Evolutionary conservation across 2,797 vertebrate genomes (phyloP).

Genomic region (Mormyrops boulengeri): DNA sequence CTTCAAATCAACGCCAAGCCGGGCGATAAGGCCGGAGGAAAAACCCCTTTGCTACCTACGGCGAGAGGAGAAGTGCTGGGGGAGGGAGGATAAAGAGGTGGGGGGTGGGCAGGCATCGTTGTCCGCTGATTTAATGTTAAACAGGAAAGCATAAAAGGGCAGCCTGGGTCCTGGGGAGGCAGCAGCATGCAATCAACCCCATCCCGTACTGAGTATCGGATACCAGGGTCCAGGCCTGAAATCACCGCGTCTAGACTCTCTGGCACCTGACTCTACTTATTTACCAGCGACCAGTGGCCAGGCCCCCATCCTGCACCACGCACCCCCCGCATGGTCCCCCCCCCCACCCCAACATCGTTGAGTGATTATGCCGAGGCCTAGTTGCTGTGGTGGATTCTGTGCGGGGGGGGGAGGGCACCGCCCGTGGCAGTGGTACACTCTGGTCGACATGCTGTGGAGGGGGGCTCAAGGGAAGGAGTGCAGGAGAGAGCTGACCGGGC

Average conservation of each 20-base stretch:
- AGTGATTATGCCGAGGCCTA: conserved; percentile 72
- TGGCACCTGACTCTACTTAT: conserved; percentile 82
- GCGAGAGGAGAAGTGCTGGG: conserved; percentile 3
- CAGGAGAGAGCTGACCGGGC: neutral
- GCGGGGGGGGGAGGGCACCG: neutral
- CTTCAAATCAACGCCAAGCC: conserved; percentile 27
- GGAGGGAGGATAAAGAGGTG: conserved; percentile 66
- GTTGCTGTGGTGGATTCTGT: neutral
- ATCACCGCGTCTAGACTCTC: conserved; percentile 82
- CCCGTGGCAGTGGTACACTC: too few relatives aligned
- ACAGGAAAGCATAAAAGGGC: conserved; percentile 63
- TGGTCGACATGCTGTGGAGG: neutral
- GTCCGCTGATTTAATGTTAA: conserved; percentile 79
- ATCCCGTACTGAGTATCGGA: conserved; percentile 77
- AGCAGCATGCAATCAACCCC: conserved; percentile 75
- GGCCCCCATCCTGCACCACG: conserved; percentile 44
- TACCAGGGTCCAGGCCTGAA: conserved; percentile 71
- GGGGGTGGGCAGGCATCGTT: conserved; percentile 60
- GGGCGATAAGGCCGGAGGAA: conserved; percentile 6
- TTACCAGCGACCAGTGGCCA: conserved; percentile 77
- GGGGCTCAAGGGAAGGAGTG: neutral
- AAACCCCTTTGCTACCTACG: conserved; percentile 23
- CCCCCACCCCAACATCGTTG: conserved; percentile 69
- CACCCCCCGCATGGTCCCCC: conserved; percentile 31
- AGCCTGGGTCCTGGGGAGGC: conserved; percentile 61